Base-by-base conservation (phyloP, 92 coral and sea anemone species). In the Hydrozoanthus gracilis region DNA sequence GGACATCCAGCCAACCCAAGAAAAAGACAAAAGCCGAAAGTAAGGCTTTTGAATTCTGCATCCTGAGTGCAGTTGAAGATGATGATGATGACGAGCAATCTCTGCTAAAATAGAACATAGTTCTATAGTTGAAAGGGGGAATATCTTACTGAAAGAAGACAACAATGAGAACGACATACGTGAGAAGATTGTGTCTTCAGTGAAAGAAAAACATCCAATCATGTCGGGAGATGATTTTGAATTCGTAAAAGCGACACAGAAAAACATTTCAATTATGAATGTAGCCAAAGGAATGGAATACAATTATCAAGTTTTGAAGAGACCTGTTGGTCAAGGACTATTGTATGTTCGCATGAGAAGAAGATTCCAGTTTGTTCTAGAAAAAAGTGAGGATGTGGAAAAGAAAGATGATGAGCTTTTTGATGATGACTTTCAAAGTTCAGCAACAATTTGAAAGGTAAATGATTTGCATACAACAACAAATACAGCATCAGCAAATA, bases 301-400 rank as follows among this genome's bases (percentile, higher is more conserved):
- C 84, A 92, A 83, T 27, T 89, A 82, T 73, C 55, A 45, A 86
- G 87, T 89, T 64, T 79, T 83, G 35, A 92, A 92, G 62, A 92
- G 87, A 55, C 67, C 86, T 62, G 91, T 89, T 47, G 95, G 92
- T 8, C 95, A 94, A 82, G 93, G 97, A 62, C 71, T 84, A 10
- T 67, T 94, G 73, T 94, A 91, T 65, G 56, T 94, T 5, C 55
- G 89, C 56, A 79, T 91, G 7, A 94, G 78, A 69, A 70, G 67
- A 83, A 94, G 91, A 5, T 91, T 78, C 44, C 91, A 89, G 12
- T 89, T 87, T 69, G 54, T 91, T 6, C 79, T 74, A 4, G 79
- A 49, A 49, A 5, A 2, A 14, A 18, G 11, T 73, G 35, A 47
- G 20, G 78, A 11, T 48, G 58, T 48, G 17, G 78, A 73, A 73